A percentile compares a stretch with the other conserved stretches of the same genome.
phyloP scores from a whole-genome alignment of 2,888 invertebrate genomes.

The Drosophila ustulata region DNA sequence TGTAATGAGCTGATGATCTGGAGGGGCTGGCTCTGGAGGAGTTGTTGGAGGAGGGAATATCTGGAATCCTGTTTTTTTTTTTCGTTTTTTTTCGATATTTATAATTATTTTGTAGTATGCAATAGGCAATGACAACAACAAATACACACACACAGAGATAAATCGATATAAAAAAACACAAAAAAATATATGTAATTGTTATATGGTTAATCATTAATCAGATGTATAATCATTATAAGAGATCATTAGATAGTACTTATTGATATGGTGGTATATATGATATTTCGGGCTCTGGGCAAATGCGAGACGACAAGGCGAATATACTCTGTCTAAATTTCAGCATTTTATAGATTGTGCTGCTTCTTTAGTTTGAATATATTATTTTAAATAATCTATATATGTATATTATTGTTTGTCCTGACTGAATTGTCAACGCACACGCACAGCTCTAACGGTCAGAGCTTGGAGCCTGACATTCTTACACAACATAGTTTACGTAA shows the following conservation, averaged over 20 bases:
- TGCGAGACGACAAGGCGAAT: slow-evolving; percentile 16
- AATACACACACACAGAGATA: slow-evolving; percentile 74
- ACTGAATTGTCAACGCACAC: too few relatives aligned
- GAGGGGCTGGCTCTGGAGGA: slow-evolving; percentile 93
- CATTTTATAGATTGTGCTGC: too few relatives aligned
- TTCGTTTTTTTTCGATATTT: slow-evolving; percentile 46
- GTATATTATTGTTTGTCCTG: too few relatives aligned
- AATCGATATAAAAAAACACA: slow-evolving; percentile 55
- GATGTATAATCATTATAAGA: slow-evolving; percentile 67
- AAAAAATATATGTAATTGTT: slow-evolving; percentile 60
- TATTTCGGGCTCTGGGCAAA: background rate
- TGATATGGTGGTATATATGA: slow-evolving; percentile 16
- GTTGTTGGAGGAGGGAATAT: slow-evolving; percentile 94
- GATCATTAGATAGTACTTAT: slow-evolving; percentile 43
- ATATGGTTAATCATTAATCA: slow-evolving; percentile 75
- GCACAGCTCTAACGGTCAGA: too few relatives aligned
- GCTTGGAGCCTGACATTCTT: too few relatives aligned
- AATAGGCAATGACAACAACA: slow-evolving; percentile 76
- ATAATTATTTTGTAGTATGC: slow-evolving; percentile 64
- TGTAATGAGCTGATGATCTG: slow-evolving; percentile 89
- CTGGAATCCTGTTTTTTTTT: slow-evolving; percentile 88
- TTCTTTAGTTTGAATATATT: too few relatives aligned
- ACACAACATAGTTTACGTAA: too few relatives aligned
- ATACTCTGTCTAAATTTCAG: slow-evolving; percentile 30
- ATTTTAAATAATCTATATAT: too few relatives aligned